phyloP scores from a whole-genome alignment of 2,888 invertebrate genomes.

The Caenorhabditis sp. region DNA sequence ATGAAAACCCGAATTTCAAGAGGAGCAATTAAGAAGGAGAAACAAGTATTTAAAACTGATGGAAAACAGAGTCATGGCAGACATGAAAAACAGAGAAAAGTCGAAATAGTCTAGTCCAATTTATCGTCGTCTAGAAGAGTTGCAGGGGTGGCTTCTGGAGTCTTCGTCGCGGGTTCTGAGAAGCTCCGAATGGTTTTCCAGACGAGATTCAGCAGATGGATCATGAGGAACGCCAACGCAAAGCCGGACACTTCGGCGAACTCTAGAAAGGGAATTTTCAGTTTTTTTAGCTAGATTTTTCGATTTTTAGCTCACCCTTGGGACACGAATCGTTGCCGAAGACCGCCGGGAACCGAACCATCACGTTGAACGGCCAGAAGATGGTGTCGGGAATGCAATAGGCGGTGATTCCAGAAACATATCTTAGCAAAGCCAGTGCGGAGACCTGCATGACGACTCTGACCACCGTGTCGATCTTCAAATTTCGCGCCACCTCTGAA shows the following conservation, averaged over 20 bases:
- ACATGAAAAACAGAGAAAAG: background rate
- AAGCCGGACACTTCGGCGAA: constrained; percentile 66
- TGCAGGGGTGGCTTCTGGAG: background rate
- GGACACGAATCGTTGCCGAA: constrained; percentile 62
- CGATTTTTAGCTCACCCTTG: constrained; percentile 25
- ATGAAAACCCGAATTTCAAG: too few species aligned
- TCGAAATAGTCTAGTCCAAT: background rate
- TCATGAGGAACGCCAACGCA: constrained; percentile 51
- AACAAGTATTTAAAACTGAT: too few species aligned
- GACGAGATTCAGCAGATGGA: constrained; percentile 41
- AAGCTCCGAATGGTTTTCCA: constrained; percentile 16
- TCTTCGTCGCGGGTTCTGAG: background rate
- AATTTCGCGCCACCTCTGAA: constrained; percentile 34
- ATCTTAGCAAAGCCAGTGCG: constrained; percentile 38
- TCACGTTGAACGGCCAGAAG: constrained; percentile 68
- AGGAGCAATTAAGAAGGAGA: too few species aligned
- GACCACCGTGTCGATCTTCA: constrained; percentile 58
- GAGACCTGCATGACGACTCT: constrained; percentile 49
- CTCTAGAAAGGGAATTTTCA: constrained; percentile 32
- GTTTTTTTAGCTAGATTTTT: background rate
- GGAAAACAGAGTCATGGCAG: background rate
- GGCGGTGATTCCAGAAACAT: constrained; percentile 55
- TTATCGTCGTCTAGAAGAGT: background rate
- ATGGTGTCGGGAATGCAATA: constrained; percentile 67
- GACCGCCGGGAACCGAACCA: constrained; percentile 66